Percentiles rank a stretch among this genome's conserved stretches.
These are phyloP conservation scores for Plagodis pulveraria DNA, from an alignment of 2,888 invertebrate species.

Conservation along the genomic window DNA sequence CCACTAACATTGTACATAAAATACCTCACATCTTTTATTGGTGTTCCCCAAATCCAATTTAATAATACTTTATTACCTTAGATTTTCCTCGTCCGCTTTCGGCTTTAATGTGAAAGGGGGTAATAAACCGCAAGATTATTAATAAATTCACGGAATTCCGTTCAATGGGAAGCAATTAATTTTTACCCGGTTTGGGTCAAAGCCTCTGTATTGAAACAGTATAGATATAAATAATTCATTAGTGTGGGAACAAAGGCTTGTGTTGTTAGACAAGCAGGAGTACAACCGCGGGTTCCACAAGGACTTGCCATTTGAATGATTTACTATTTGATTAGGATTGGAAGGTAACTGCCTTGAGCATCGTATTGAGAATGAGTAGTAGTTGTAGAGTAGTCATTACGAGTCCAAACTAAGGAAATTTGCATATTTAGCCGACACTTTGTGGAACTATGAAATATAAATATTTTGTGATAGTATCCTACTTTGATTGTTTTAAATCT, in stretches of 20 bases:
- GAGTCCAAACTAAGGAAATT: too few relatives aligned
- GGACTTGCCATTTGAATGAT: too few relatives aligned
- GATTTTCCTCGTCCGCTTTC: constrained; percentile 23
- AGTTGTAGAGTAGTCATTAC: too few relatives aligned
- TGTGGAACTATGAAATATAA: too few relatives aligned
- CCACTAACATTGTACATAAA: not conserved
- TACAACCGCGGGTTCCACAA: too few relatives aligned
- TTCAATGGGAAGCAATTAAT: constrained; percentile 35
- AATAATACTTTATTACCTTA: constrained; percentile 24
- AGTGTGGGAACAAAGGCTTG: not conserved
- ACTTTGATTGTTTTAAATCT: too few relatives aligned
- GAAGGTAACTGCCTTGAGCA: too few relatives aligned
- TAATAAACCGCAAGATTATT: constrained; percentile 29
- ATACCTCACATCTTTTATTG: constrained; percentile 2
- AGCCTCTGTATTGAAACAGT: constrained; percentile 3
- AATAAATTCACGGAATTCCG: constrained; percentile 24
- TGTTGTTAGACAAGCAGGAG: not conserved
- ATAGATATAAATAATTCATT: not conserved
- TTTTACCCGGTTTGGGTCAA: constrained; percentile 28
- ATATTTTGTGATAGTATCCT: too few relatives aligned
- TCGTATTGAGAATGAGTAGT: too few relatives aligned
- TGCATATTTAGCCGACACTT: too few relatives aligned
- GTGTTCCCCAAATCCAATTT: constrained; percentile 18
- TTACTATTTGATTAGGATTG: too few relatives aligned
- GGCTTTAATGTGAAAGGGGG: constrained; percentile 20